phyloP scores from a whole-genome alignment of 2,888 invertebrate species.

The Pachycephus smyrnensis region DNA sequence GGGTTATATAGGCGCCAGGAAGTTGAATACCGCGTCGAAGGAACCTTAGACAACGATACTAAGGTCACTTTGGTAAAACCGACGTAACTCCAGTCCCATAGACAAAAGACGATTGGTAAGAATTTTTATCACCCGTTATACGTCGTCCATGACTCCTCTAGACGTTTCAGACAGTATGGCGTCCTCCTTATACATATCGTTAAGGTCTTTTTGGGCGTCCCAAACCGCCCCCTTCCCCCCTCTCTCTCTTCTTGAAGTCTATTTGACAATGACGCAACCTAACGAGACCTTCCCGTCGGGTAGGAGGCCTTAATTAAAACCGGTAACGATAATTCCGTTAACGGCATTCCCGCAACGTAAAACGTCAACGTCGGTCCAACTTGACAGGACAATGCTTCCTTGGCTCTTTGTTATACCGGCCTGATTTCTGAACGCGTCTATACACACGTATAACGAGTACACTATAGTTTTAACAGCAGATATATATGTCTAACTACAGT shows the following conservation, averaged over 20 bases:
- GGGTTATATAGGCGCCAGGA: not conserved
- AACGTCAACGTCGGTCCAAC: constrained; percentile 31
- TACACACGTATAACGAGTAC: not conserved
- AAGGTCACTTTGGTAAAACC: not conserved
- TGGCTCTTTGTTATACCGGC: not conserved
- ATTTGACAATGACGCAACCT: constrained; percentile 22
- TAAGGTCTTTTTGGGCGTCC: not conserved
- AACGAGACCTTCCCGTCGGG: constrained; percentile 52
- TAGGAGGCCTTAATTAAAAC: constrained; percentile 45
- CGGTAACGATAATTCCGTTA: constrained; percentile 45
- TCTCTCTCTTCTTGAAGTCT: too few species aligned
- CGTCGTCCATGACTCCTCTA: not conserved
- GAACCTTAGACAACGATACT: not conserved
- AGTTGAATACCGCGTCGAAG: not conserved
- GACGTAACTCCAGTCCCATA: not conserved
- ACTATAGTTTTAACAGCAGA: not conserved
- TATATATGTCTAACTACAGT: too few species aligned
- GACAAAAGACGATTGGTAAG: not conserved
- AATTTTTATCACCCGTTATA: not conserved
- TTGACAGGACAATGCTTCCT: constrained; percentile 43
- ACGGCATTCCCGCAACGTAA: constrained; percentile 36
- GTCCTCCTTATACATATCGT: not conserved
- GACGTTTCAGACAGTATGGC: not conserved
- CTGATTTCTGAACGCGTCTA: not conserved
- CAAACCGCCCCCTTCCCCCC: not conserved